phyloP scores from a whole-genome alignment of 2,113 vertebrate genomes.

The Porphyrio hochstetteri region DNA sequence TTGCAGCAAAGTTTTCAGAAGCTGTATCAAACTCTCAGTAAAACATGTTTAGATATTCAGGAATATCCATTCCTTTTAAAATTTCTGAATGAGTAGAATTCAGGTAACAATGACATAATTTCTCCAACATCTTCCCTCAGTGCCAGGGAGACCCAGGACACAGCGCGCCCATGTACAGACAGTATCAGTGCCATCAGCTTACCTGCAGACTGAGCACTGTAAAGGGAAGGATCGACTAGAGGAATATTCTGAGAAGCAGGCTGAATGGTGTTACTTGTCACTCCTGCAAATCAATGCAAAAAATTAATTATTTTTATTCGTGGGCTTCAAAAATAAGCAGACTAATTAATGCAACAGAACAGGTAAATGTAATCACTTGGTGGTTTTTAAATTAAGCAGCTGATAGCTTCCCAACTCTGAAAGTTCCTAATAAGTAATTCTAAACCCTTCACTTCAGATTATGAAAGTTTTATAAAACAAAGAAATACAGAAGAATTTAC shows the following conservation, averaged over 20 bases:
- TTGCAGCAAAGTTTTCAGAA: background rate
- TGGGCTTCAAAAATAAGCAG: background rate
- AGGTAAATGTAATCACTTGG: background rate
- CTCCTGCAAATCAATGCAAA: constrained; percentile 71
- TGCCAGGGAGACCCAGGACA: background rate
- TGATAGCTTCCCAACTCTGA: background rate
- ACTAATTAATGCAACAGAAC: background rate
- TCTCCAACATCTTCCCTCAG: background rate
- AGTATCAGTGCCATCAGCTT: constrained; percentile 18
- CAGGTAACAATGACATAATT: background rate
- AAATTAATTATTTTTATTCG: constrained; percentile 5
- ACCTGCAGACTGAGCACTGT: constrained; percentile 83
- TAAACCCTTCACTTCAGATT: background rate
- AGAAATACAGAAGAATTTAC: background rate
- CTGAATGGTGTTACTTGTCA: constrained; percentile 79
- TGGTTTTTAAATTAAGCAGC: background rate
- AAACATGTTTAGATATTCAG: background rate
- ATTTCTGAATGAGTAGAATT: background rate
- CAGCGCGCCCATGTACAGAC: rapidly evolving
- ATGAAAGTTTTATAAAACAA: background rate
- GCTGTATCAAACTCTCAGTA: background rate
- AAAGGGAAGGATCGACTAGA: constrained; percentile 81
- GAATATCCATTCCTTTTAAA: background rate
- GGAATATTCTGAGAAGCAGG: constrained; percentile 82
- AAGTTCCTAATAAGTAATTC: background rate